Evolutionary conservation across 2,888 invertebrate genomes (phyloP).

Genomic region (Amphipyra tragopoginis): DNA sequence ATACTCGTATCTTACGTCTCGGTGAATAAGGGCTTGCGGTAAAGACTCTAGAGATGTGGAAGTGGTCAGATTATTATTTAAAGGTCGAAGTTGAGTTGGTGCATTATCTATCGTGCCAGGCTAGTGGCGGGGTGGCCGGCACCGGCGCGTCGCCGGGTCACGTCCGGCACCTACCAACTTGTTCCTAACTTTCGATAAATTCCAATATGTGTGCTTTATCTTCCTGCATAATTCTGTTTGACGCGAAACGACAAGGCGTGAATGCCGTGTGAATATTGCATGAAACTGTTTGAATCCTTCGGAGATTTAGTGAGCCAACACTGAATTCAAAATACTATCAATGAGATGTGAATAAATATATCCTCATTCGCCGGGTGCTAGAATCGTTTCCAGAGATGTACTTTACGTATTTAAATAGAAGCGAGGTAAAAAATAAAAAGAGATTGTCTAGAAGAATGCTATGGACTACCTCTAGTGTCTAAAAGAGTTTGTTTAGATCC

Average conservation of each 20-base stretch:
- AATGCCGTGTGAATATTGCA: conserved; percentile 65
- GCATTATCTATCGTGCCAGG: not conserved
- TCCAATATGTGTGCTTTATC: conserved; percentile 58
- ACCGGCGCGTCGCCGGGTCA: not conserved
- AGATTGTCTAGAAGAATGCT: not conserved
- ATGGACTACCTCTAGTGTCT: not conserved
- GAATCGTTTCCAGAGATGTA: conserved; percentile 34
- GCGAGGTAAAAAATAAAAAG: conserved; percentile 13
- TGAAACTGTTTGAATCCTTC: conserved; percentile 57
- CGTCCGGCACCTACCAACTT: conserved; percentile 24
- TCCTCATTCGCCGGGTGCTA: conserved; percentile 51
- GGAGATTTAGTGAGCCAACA: conserved; percentile 60
- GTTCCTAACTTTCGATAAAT: conserved; percentile 58
- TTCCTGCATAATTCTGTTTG: conserved; percentile 60
- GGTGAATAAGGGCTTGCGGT: conserved; percentile 3
- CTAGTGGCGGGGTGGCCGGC: not conserved
- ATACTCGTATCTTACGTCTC: conserved; percentile 5
- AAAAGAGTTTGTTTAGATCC: no score
- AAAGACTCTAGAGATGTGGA: not conserved
- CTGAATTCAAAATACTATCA: conserved; percentile 61
- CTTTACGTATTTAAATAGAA: conserved; percentile 16
- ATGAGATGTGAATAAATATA: conserved; percentile 60
- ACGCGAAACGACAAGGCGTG: conserved; percentile 48
- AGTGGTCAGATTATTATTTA: conserved; percentile 14
- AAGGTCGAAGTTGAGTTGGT: conserved; percentile 13